These are phyloP conservation scores for Pachypeltis micranthus DNA, from an alignment of 1,140 invertebrate genomes.

Conservation along the genomic window DNA sequence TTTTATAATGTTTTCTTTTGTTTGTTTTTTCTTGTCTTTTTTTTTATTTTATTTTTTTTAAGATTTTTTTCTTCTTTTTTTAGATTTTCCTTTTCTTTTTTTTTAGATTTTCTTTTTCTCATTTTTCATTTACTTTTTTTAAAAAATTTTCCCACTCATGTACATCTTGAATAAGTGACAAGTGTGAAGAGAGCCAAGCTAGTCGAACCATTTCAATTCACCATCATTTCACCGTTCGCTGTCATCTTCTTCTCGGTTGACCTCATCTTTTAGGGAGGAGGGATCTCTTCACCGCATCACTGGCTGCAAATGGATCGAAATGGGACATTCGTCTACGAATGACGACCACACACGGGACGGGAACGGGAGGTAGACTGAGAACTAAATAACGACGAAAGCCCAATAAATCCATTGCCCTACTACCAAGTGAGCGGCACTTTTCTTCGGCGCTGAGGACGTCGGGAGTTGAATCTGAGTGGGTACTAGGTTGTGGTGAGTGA, in stretches of 20 bases:
- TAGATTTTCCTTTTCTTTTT: not conserved
- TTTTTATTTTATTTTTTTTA: not conserved
- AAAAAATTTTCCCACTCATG: too few relatives aligned
- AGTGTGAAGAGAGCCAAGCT: too few relatives aligned
- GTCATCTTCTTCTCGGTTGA: too few relatives aligned
- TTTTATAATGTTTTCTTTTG: not conserved
- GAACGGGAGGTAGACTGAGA: not conserved
- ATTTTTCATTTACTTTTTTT: not conserved
- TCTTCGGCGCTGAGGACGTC: too few relatives aligned
- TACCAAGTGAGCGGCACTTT: too few relatives aligned
- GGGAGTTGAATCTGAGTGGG: too few relatives aligned
- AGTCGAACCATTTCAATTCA: too few relatives aligned
- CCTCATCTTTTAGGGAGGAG: too few relatives aligned
- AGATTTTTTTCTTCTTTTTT: not conserved
- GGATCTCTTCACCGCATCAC: too few relatives aligned
- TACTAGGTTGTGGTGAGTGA: too few relatives aligned
- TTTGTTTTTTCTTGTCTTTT: conserved; percentile 3
- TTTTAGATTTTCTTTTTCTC: not conserved
- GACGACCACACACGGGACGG: not conserved
- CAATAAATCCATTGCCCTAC: not conserved
- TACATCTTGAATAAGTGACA: too few relatives aligned
- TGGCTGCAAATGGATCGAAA: not conserved
- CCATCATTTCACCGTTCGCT: too few relatives aligned
- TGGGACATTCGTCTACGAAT: not conserved
- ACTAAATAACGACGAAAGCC: not conserved